Conservation (phyloP, 2,797 vertebrate species). For the Brachymystax lenok region DNA sequence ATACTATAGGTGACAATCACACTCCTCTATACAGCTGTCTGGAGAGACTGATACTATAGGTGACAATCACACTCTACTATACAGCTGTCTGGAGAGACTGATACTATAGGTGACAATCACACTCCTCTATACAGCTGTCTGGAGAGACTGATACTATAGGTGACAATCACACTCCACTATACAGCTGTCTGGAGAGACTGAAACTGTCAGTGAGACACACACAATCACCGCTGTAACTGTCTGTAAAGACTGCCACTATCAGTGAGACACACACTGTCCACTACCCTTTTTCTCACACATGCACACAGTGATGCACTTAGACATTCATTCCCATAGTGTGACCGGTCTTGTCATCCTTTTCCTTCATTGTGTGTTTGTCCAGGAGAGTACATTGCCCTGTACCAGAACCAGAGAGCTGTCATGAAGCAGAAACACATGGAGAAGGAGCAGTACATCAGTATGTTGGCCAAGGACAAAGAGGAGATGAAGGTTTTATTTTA, state of each 20-base stretch:
- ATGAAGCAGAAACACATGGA: constrained; percentile 92
- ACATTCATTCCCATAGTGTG: no score
- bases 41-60: constrained; percentile 98
- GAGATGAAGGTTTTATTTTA: constrained; percentile 85
- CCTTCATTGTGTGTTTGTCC: background rate
- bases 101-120: no score
- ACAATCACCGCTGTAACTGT: constrained; percentile 76
- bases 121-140: no score
- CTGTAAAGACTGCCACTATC: constrained; percentile 95
- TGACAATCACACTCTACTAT: constrained; percentile 78
- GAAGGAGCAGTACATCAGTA: constrained; percentile 94
- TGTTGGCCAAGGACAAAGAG: constrained; percentile 94
- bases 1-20: constrained; percentile 8
- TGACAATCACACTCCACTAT: no score
- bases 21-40: constrained; percentile 92
- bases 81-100: constrained; percentile 91
- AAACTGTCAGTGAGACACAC: constrained; percentile 60
- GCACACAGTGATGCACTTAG: background rate
- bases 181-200: no score
- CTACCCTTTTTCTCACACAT: background rate
- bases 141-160: no score
- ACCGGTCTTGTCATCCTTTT: no score
- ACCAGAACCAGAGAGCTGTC: constrained; percentile 94
- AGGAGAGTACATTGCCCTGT: constrained; percentile 96
- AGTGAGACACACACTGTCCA: constrained; percentile 67